These are phyloP conservation scores for Antheraea assamensis DNA, from an alignment of 2,888 invertebrate genomes.

Conservation along the genomic window DNA sequence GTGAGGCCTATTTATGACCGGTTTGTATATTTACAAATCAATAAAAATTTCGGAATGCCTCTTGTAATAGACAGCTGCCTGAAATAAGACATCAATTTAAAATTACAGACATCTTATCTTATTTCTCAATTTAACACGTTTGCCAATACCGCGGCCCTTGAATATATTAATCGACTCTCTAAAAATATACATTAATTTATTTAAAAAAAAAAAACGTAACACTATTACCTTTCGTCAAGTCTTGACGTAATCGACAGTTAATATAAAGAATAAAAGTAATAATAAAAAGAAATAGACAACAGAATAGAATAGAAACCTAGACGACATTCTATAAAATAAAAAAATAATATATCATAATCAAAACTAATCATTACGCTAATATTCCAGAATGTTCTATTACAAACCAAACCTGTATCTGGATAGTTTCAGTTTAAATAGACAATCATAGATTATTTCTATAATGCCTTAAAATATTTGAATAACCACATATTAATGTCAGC, in stretches of 20 bases:
- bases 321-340: too few species aligned
- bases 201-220: too few species aligned
- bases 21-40: conserved; percentile 33
- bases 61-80: conserved; percentile 26
- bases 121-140: conserved; percentile 24
- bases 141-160: conserved; percentile 21
- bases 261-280: too few species aligned
- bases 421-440: too few species aligned
- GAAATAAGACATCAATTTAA: conserved; percentile 20
- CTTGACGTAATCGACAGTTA: too few species aligned
- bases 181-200: neutral
- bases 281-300: too few species aligned
- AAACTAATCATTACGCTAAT: too few species aligned
- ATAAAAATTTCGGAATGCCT: conserved; percentile 34
- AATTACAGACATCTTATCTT: conserved; percentile 15
- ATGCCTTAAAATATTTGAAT: neutral
- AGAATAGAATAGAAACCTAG: too few species aligned
- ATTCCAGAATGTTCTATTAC: too few species aligned
- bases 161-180: conserved; percentile 8
- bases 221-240: too few species aligned
- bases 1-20: conserved; percentile 36
- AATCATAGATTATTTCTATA: too few species aligned
- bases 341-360: neutral
- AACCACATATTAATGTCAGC: neutral
- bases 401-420: too few species aligned